Evolutionary conservation across 2,888 invertebrate genomes (phyloP).

Genomic region (Ashinkailepas kermadecensis): DNA sequence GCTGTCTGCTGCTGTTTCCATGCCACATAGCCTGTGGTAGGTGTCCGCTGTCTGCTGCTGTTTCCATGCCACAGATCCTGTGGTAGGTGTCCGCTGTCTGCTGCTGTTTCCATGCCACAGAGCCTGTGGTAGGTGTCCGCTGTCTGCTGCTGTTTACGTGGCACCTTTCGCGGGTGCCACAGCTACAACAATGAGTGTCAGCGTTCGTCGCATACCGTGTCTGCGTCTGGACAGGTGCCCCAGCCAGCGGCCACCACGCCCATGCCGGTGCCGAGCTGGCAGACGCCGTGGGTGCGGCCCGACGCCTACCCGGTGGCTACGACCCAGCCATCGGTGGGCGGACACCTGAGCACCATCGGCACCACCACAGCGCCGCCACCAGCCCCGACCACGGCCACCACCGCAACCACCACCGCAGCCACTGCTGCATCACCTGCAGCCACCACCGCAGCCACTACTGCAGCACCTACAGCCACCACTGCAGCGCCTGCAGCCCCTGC

Average conservation of each 20-base stretch:
- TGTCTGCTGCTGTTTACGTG: no score
- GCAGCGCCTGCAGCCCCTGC: background rate
- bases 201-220: no score
- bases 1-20: no score
- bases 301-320: constrained; percentile 25
- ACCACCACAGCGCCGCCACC: constrained; percentile 53
- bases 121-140: no score
- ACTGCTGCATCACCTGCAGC: constrained; percentile 25
- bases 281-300: constrained; percentile 26
- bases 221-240: constrained; percentile 48
- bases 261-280: constrained; percentile 29
- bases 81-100: no score
- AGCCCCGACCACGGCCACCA: constrained; percentile 23
- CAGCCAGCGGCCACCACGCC: constrained; percentile 48
- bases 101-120: no score
- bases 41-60: no score
- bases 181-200: no score
- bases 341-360: constrained; percentile 55
- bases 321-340: constrained; percentile 39
- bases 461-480: constrained; percentile 25
- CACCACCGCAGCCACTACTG: constrained; percentile 22
- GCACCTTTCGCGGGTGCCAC: no score
- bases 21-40: no score
- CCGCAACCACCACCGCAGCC: constrained; percentile 33
- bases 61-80: no score